Evolutionary conservation across 2,113 vertebrate species (phyloP).

Genomic region (Rhinopomastus cyanomelas): DNA sequence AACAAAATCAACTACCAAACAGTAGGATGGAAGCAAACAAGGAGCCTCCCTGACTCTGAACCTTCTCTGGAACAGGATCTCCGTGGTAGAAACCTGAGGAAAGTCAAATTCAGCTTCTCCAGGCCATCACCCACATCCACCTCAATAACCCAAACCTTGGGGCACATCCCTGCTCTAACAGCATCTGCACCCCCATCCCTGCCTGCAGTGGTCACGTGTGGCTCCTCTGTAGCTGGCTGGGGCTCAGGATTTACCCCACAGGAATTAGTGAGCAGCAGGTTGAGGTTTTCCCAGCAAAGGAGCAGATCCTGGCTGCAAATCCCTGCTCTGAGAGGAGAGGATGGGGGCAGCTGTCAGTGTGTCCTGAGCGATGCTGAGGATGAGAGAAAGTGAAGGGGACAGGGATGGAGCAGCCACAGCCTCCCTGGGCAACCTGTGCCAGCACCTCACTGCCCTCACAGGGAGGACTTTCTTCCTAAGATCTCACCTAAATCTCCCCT

Average conservation of each 20-base stretch:
- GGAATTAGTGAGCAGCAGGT: not conserved
- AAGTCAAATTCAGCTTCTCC: not conserved
- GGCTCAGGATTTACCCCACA: not conserved
- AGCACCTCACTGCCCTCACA: no score
- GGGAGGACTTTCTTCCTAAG: no score
- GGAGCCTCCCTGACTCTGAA: not conserved
- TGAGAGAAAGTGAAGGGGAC: not conserved
- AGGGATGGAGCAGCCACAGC: no score
- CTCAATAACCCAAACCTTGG: rapidly evolving
- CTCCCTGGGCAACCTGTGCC: no score
- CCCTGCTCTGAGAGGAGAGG: not conserved
- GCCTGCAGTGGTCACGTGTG: rapidly evolving
- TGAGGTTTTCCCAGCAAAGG: not conserved
- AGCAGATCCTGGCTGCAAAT: not conserved
- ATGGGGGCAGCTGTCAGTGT: not conserved
- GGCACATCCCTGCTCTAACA: not conserved
- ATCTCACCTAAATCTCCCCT: no score
- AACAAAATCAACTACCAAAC: not conserved
- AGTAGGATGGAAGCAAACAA: not conserved
- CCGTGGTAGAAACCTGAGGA: not conserved
- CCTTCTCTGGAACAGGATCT: not conserved
- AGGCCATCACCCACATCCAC: rapidly evolving
- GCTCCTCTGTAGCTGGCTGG: not conserved
- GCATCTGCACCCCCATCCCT: rapidly evolving
- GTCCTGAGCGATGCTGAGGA: not conserved